Conservation (phyloP, 1,140 invertebrate species). For the Chlorops oryzae region DNA sequence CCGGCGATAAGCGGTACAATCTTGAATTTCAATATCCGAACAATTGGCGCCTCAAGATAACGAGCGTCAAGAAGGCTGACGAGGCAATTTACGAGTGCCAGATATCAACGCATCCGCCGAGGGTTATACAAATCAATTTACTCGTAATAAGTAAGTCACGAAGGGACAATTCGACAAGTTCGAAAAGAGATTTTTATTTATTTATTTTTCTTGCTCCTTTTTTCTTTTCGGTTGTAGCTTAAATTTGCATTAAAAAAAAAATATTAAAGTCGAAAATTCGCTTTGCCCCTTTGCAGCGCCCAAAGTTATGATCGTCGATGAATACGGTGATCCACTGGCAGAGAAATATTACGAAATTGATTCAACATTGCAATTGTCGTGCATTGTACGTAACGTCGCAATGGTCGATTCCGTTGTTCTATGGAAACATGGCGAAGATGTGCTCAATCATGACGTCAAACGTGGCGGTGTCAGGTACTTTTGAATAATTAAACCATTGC, state of each 20-base stretch:
- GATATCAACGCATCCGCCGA: conserved; percentile 69
- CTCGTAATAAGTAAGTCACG: conserved; percentile 66
- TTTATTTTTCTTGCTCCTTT: too few species aligned
- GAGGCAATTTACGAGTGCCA: conserved; percentile 71
- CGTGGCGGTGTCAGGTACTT: conserved; percentile 66
- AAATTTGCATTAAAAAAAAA: too few species aligned
- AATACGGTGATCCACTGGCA: conserved; percentile 58
- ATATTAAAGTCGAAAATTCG: too few species aligned
- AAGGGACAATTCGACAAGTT: too few species aligned
- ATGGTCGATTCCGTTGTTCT: conserved; percentile 60
- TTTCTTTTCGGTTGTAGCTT: too few species aligned
- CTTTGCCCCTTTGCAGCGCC: conserved; percentile 55
- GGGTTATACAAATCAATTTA: conserved; percentile 64
- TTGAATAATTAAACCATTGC: too few species aligned
- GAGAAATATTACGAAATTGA: conserved; percentile 73
- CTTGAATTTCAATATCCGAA: conserved; percentile 70
- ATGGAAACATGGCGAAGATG: conserved; percentile 65
- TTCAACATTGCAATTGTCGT: conserved; percentile 66
- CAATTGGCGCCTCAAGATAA: conserved; percentile 68
- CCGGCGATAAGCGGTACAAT: conserved; percentile 64
- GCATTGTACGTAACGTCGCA: conserved; percentile 64
- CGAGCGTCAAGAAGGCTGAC: conserved; percentile 61
- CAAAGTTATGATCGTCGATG: conserved; percentile 69
- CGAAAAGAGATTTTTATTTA: too few species aligned
- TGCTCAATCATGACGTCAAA: conserved; percentile 66